phyloP scores from a whole-genome alignment of 1,140 invertebrate genomes.

The Caligus rogercresseyi region DNA sequence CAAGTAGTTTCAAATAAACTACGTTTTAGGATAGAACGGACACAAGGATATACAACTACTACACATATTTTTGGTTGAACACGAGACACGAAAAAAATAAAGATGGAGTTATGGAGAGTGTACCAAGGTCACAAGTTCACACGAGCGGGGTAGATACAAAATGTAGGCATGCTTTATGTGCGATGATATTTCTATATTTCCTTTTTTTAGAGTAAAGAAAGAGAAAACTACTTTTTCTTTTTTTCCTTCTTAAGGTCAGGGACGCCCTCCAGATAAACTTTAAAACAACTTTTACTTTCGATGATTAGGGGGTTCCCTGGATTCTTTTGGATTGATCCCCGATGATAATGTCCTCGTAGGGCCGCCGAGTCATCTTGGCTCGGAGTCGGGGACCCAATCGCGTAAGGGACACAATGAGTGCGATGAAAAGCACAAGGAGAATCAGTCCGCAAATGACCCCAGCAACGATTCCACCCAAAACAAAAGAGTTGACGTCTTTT shows the following conservation, averaged over 20 bases:
- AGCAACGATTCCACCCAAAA: background rate
- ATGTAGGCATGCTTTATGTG: too few relatives aligned
- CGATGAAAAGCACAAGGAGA: background rate
- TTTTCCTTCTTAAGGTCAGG: background rate
- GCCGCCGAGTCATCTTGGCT: background rate
- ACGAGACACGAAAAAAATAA: too few relatives aligned
- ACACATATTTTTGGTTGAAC: too few relatives aligned
- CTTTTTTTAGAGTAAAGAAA: too few relatives aligned
- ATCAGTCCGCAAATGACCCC: background rate
- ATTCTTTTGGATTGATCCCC: background rate
- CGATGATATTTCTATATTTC: too few relatives aligned
- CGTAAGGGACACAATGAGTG: constrained; percentile 3
- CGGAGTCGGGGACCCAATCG: background rate
- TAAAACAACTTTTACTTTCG: background rate
- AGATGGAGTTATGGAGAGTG: too few relatives aligned
- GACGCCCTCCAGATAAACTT: background rate
- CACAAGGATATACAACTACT: too few relatives aligned
- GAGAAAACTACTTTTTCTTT: too few relatives aligned
- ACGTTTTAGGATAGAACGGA: too few relatives aligned
- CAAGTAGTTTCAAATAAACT: too few relatives aligned
- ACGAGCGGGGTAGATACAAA: too few relatives aligned
- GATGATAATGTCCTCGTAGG: constrained; percentile 15
- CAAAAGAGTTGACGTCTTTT: background rate
- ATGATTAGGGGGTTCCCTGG: background rate
- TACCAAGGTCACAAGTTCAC: too few relatives aligned